Conservation (phyloP, 2,888 invertebrate genomes). For the Eupsilia transversa region DNA sequence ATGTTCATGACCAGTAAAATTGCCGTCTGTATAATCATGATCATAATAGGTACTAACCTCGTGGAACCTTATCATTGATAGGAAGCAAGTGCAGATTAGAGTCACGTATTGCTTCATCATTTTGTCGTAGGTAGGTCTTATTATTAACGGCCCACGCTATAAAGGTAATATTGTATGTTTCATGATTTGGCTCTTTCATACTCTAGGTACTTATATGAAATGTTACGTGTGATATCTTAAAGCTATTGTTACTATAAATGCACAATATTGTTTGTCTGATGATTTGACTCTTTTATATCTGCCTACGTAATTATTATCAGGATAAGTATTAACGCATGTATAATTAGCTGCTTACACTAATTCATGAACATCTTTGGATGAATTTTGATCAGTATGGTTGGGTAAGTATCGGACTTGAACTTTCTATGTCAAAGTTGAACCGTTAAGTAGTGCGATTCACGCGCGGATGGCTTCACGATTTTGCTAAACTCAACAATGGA, state of each 20-base stretch:
- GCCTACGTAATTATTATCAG: background rate
- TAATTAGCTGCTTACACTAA: slow-evolving; percentile 30
- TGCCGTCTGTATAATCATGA: slow-evolving; percentile 40
- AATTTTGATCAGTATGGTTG: slow-evolving; percentile 32
- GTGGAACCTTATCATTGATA: slow-evolving; percentile 34
- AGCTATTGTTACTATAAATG: background rate
- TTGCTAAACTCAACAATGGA: slow-evolving; percentile 78
- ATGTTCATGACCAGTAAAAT: slow-evolving; percentile 19
- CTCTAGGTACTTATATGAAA: background rate
- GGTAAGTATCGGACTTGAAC: slow-evolving; percentile 66
- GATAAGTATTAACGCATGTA: background rate
- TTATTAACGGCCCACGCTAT: background rate
- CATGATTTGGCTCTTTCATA: slow-evolving; percentile 18
- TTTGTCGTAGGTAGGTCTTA: slow-evolving; percentile 8
- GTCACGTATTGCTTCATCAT: slow-evolving; percentile 36
- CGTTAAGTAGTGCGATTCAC: slow-evolving; percentile 81
- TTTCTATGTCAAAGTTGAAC: slow-evolving; percentile 87
- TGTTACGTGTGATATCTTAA: slow-evolving; percentile 2
- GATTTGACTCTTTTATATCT: background rate
- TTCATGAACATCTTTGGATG: background rate
- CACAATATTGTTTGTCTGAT: background rate
- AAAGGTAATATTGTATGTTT: slow-evolving; percentile 14
- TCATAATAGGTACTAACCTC: slow-evolving; percentile 35
- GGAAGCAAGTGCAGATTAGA: slow-evolving; percentile 33
- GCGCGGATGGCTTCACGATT: slow-evolving; percentile 79